Evolutionary conservation across 2,113 vertebrate species (phyloP).

Genomic region (Coracopsis vasa): DNA sequence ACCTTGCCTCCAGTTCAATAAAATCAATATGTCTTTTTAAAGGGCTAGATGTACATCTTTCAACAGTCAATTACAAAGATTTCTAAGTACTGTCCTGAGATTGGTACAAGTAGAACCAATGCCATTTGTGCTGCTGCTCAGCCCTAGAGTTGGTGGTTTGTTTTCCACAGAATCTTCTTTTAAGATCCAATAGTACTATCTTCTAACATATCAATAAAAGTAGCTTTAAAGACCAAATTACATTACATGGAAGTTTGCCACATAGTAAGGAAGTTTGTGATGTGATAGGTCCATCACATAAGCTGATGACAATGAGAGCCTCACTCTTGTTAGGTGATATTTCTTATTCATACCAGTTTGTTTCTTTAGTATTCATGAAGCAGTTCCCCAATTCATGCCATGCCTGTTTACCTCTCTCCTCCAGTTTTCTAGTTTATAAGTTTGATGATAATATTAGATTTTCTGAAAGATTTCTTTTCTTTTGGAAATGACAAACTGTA

Average conservation of each 20-base stretch:
- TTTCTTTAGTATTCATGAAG: neutral
- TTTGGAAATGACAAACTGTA: neutral
- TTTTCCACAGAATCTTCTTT: neutral
- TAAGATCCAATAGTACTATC: neutral
- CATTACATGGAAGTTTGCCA: neutral
- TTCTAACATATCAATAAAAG: neutral
- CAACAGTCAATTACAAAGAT: neutral
- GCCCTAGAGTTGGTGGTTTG: neutral
- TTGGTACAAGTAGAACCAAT: neutral
- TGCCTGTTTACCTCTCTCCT: neutral
- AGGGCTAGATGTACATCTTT: neutral
- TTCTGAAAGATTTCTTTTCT: neutral
- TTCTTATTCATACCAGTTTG: accelerated
- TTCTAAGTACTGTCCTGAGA: neutral
- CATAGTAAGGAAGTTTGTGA: neutral
- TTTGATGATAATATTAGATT: neutral
- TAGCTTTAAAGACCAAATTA: neutral
- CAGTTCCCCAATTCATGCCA: neutral
- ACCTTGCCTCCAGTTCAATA: neutral
- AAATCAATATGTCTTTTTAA: neutral
- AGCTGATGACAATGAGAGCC: neutral
- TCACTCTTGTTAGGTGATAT: accelerated
- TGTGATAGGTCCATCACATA: neutral
- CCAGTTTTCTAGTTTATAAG: neutral
- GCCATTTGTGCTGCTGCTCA: neutral